phyloP scores from a whole-genome alignment of 2,888 invertebrate genomes.

The Palloptera scutellata region DNA sequence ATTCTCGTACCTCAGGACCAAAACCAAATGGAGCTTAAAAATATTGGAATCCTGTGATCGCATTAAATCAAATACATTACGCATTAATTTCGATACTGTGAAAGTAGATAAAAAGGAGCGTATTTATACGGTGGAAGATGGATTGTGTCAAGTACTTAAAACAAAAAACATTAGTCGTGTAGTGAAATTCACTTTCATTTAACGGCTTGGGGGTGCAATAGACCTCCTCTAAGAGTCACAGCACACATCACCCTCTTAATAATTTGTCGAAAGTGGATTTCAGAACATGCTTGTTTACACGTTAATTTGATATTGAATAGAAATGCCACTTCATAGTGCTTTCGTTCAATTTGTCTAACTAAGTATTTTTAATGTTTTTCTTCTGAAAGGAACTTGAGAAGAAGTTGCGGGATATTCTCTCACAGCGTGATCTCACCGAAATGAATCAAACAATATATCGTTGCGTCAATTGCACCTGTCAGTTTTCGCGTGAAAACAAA shows the following conservation, averaged over 20 bases:
- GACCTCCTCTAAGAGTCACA: too few relatives aligned
- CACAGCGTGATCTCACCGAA: constrained; percentile 64
- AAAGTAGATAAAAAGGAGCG: constrained; percentile 69
- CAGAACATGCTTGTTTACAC: too few relatives aligned
- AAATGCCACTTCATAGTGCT: too few relatives aligned
- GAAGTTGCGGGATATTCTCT: constrained; percentile 64
- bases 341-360: neutral
- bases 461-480: constrained; percentile 72
- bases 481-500: constrained; percentile 68
- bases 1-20: constrained; percentile 51
- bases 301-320: too few relatives aligned
- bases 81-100: constrained; percentile 71
- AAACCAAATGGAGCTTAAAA: constrained; percentile 66
- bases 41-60: constrained; percentile 67
- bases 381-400: constrained; percentile 64
- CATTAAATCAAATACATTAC: constrained; percentile 65
- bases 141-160: constrained; percentile 67
- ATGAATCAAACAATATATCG: constrained; percentile 66
- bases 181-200: neutral
- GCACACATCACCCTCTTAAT: too few relatives aligned
- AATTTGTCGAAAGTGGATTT: too few relatives aligned
- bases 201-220: neutral
- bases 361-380: constrained; percentile 17
- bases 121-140: constrained; percentile 68
- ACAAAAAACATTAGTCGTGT: neutral